phyloP scores from a whole-genome alignment of 2,888 invertebrate species.

The Mythimna impura region DNA sequence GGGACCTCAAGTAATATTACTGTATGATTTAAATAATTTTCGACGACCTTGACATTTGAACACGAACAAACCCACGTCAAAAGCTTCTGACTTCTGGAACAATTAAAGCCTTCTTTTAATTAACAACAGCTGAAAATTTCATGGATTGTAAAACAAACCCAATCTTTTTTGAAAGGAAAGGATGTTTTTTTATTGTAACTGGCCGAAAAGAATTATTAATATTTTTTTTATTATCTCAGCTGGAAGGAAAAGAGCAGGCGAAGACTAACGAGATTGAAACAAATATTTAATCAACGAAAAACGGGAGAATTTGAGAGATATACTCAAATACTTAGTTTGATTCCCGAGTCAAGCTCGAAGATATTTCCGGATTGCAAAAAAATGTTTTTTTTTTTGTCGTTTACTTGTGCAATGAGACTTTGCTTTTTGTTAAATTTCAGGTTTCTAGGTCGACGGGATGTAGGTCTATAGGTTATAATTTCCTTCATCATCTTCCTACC shows the following conservation, averaged over 20 bases:
- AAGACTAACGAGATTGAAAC: neutral
- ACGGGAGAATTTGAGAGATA: neutral
- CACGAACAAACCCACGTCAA: slow-evolving; percentile 7
- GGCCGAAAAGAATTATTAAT: slow-evolving; percentile 11
- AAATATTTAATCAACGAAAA: neutral
- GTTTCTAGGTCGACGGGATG: too few relatives aligned
- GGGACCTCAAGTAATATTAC: neutral
- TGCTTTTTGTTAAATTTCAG: too few relatives aligned
- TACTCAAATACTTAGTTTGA: too few relatives aligned
- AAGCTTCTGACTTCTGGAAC: slow-evolving; percentile 24
- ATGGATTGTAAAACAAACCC: slow-evolving; percentile 21
- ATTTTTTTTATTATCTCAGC: slow-evolving; percentile 2
- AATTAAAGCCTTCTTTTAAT: slow-evolving; percentile 41
- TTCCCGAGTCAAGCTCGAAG: too few relatives aligned
- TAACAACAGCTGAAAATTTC: slow-evolving; percentile 29
- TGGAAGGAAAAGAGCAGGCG: neutral
- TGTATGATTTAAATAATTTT: slow-evolving; percentile 6
- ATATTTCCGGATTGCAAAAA: too few relatives aligned
- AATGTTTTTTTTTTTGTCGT: too few relatives aligned
- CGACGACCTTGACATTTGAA: slow-evolving; percentile 19
- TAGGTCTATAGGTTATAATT: too few relatives aligned
- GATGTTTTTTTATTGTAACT: neutral
- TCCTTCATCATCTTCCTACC: too few relatives aligned
- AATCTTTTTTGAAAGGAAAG: slow-evolving; percentile 9
- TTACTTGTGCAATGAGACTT: too few relatives aligned